Conservation (phyloP, 2,113 vertebrate species). For the Podocnemis expansa region DNA sequence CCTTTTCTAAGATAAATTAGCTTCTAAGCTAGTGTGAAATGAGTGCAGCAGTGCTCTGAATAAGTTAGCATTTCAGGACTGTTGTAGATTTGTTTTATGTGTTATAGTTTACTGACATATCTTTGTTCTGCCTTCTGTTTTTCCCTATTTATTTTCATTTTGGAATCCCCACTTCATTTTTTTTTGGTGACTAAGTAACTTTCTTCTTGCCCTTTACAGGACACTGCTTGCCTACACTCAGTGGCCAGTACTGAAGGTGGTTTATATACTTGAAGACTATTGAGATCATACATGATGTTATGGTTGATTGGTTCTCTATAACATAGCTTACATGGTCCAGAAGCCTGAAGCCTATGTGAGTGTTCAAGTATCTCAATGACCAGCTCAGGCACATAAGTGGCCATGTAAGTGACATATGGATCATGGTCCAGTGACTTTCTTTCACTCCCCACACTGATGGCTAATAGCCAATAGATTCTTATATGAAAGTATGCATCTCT, state of each 20-base stretch:
- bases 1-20: not conserved
- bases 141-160: not conserved
- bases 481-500: conserved; percentile 1
- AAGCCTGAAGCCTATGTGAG: not conserved
- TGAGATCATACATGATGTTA: not conserved
- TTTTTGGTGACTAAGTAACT: not conserved
- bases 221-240: not conserved
- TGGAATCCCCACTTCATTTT: not conserved
- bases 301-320: not conserved
- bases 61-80: not conserved
- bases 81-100: not conserved
- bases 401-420: rapidly evolving
- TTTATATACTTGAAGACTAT: not conserved
- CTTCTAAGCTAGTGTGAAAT: not conserved
- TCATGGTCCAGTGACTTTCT: not conserved
- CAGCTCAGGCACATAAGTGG: not conserved
- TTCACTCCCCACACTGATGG: not conserved
- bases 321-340: rapidly evolving
- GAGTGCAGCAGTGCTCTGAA: not conserved
- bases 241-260: not conserved
- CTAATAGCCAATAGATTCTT: not conserved
- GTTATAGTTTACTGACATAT: not conserved
- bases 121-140: not conserved
- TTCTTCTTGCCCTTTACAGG: not conserved
- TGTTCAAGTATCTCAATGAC: not conserved